Evolutionary conservation across 1,140 invertebrate genomes (phyloP).

Genomic region (Meloidogyne exigua): DNA sequence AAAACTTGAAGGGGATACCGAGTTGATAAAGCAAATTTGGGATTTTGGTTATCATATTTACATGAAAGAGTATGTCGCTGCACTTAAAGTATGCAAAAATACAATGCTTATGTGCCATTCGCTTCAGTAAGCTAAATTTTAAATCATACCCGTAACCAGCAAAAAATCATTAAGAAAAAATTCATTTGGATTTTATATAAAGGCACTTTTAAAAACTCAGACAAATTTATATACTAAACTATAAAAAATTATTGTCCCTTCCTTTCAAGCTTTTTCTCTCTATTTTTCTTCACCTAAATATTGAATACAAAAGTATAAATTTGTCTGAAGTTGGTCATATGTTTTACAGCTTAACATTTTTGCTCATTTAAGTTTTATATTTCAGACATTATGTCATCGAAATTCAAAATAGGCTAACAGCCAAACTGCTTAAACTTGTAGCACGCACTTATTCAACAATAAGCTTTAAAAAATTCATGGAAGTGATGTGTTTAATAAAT

Average conservation of each 20-base stretch:
- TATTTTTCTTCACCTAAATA: too few relatives aligned
- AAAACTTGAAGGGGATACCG: background rate
- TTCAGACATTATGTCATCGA: conserved; percentile 17
- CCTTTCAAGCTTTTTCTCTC: too few relatives aligned
- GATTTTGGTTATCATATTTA: background rate
- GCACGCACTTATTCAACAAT: conserved; percentile 4
- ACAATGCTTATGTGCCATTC: background rate
- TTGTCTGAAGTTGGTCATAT: too few relatives aligned
- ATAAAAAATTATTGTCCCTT: too few relatives aligned
- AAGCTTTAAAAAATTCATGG: conserved; percentile 3
- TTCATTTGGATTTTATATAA: background rate
- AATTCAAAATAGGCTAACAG: conserved; percentile 8
- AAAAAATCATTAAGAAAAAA: too few relatives aligned
- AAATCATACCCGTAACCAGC: background rate
- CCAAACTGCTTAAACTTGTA: background rate
- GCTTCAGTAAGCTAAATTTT: background rate
- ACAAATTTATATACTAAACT: too few relatives aligned
- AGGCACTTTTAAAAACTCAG: too few relatives aligned
- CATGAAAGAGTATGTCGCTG: background rate
- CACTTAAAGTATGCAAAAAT: conserved; percentile 6
- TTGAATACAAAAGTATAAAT: too few relatives aligned
- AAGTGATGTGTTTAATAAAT: conserved; percentile 3
- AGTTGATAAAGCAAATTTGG: conserved; percentile 21
- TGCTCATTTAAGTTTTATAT: background rate
- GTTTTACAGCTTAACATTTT: too few relatives aligned